These are phyloP conservation scores for Pangasius macronema DNA, from an alignment of 2,797 vertebrate species.

Conservation along the genomic window DNA sequence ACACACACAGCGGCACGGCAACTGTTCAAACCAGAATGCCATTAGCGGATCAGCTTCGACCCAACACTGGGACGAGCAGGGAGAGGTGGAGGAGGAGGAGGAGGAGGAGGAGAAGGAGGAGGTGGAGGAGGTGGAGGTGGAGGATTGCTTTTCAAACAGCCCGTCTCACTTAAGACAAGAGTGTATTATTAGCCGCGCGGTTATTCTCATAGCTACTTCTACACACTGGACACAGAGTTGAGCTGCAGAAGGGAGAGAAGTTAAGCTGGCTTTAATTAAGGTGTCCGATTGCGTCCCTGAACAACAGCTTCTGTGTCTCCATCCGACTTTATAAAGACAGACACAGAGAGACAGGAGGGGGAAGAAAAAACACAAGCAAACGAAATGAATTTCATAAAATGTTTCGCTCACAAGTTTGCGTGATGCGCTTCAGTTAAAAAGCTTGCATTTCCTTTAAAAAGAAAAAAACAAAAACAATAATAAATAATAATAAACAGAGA, in stretches of 20 bases:
- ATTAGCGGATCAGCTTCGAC: slow-evolving; percentile 85
- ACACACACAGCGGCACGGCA: slow-evolving; percentile 78
- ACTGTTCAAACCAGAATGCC: slow-evolving; percentile 95
- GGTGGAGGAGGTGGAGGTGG: slow-evolving; percentile 4
- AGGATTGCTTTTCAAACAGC: slow-evolving; percentile 83
- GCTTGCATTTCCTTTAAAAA: not conserved
- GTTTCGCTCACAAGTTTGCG: not conserved
- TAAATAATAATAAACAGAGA: not conserved
- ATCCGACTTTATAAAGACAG: slow-evolving; percentile 31
- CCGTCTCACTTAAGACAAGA: slow-evolving; percentile 80
- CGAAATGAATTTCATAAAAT: not conserved
- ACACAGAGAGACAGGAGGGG: not conserved
- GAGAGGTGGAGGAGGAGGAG: slow-evolving; percentile 6
- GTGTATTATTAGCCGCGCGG: slow-evolving; percentile 78
- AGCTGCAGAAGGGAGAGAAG: slow-evolving; percentile 55
- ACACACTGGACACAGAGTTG: slow-evolving; percentile 68
- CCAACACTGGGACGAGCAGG: slow-evolving; percentile 74
- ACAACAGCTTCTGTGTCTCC: slow-evolving; percentile 55
- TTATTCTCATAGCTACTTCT: slow-evolving; percentile 61
- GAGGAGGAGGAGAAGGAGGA: not conserved
- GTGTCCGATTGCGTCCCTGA: slow-evolving; percentile 58
- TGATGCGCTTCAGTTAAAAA: not conserved
- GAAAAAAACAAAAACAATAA: not conserved
- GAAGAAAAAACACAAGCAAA: no score
- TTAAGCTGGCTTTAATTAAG: slow-evolving; percentile 63